Evolutionary conservation across 64 coral and sea anemone genomes (phyloP), one percentile per base, ranked within the genome.

Genomic region (Dendronephthya gigantea): DNA sequence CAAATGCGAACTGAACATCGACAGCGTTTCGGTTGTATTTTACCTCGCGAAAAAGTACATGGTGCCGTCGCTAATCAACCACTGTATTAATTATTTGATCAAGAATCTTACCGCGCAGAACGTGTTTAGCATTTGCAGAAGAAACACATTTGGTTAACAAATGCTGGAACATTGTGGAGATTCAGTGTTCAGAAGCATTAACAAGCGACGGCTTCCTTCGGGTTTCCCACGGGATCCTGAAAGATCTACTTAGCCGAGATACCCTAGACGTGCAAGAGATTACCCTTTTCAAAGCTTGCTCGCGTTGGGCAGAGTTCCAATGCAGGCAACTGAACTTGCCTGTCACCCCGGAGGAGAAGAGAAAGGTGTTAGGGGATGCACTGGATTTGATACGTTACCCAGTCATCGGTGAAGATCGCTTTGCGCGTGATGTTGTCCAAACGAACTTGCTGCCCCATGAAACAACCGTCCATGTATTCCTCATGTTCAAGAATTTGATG

Each of bases 41-140:
- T 79, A 79, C 16, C 36, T 79, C 7, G 72, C 72, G 32, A 79
- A 79, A 39, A 79, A 79, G 30, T 79, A 79, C 72, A 79, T 79
- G 72, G 72, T 79, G 19, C 72, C 72, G 2, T 34, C 72, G 4
- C 36, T 79, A 4, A 79, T 79, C 9, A 36, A 34, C 30, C 72
- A 79, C 32, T 79, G 72, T 79, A 79, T 79, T 33, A 39, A 36
- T 17, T 79, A 79, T 29, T 19, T 79, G 72, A 79, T 79, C 22
- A 79, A 79, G 72, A 79, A 79, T 79, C 72, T 79, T 29, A 79
- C 72, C 1, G 72, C 72, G 2, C 72, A 79, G 72, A 79, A 79
- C 36, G 72, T 79, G 6, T 79, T 79, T 39, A 79, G 72, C 22
- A 79, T 79, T 37, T 79, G 30, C 72, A 79, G 72, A 79, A 19